Base-by-base conservation (phyloP, 2,113 vertebrate genomes). In the Sinocyclocheilus anophthalmus region DNA sequence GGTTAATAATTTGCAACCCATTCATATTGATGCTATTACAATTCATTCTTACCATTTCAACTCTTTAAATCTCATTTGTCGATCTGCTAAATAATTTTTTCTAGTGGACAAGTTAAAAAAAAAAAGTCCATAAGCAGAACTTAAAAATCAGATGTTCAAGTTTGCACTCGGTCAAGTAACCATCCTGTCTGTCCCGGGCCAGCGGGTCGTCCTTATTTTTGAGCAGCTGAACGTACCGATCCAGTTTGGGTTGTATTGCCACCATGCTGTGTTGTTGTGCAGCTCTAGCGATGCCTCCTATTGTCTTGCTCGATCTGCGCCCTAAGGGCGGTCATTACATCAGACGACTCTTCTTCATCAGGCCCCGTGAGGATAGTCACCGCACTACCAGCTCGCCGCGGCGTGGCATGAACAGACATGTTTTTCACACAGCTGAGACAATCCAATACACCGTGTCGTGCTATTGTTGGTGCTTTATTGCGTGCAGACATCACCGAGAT, bases 251-350 rank as follows among this genome's bases (percentile, higher is more conserved):
- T 73, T 75, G 20, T 55, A 42, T 50, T 65, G 33, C 18, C 33
- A 73, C 18, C 65, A 39, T 75, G 75, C 73, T 76, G 57, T 86
- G 89, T 85, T 92, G 88, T 93, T 92, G 91, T 88, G 92, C 91
- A 93, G 91, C 91, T 92, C 93, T 88, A 6, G 11, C 45, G 11
- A 77, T 30, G 83, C 45, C 77, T 53, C n/a, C 30, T 84, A 73
- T 83, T 84, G 70, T 89, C 77, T 85, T 63, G 83, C 70, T 72
- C 33, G 13, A 63, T 22, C 63, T 82, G 61, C 48, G 33, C 85
- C 88, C 85, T 63, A n/a, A 76, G 84, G 88, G 57, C 30, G 7
- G 83, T 77, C 85, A 85, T 89, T 89, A 87, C 78, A 82, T 84
- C 81, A 73, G 81, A 73, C 30, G 30, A 72, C n/a, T 72, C 48